Conservation (phyloP, 2,888 invertebrate genomes). For the Lasioglossum pauxillum region DNA sequence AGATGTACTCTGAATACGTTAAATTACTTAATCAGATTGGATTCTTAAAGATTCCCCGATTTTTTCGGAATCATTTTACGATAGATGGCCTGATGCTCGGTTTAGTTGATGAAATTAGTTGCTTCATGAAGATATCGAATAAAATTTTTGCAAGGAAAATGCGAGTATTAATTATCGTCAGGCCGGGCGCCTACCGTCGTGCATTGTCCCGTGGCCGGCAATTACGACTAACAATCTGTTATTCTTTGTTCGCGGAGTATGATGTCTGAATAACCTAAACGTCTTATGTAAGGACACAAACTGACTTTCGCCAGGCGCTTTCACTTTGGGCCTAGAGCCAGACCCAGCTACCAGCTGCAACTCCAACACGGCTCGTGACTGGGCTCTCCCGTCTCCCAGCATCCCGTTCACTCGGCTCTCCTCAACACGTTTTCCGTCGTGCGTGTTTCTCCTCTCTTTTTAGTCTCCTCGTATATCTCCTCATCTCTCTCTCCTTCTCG, state of each 20-base stretch:
- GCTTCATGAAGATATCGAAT: background rate
- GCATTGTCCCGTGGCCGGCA: conserved; percentile 26
- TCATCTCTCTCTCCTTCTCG: conserved; percentile 5
- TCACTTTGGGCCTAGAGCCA: conserved; percentile 80
- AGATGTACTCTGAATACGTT: background rate
- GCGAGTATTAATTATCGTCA: background rate
- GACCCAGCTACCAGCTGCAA: conserved; percentile 63
- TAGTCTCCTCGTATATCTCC: background rate
- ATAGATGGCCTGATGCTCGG: too few relatives aligned
- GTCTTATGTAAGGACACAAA: conserved; percentile 82
- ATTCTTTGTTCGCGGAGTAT: conserved; percentile 66
- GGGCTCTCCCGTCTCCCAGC: conserved; percentile 78
- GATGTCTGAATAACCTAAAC: conserved; percentile 80
- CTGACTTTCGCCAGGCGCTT: conserved; percentile 84
- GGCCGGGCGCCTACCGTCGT: background rate
- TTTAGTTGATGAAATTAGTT: background rate
- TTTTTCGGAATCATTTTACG: too few relatives aligned
- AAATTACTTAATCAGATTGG: background rate
- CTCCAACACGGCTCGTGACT: conserved; percentile 60
- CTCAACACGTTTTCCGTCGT: conserved; percentile 31
- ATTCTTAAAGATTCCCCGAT: background rate
- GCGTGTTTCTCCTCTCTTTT: conserved; percentile 6
- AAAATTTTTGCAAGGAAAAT: background rate
- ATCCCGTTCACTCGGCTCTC: conserved; percentile 80
- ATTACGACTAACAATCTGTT: conserved; percentile 55